These are phyloP conservation scores for Tetrapedia diversipes DNA, from an alignment of 2,888 invertebrate species.

Conservation along the genomic window DNA sequence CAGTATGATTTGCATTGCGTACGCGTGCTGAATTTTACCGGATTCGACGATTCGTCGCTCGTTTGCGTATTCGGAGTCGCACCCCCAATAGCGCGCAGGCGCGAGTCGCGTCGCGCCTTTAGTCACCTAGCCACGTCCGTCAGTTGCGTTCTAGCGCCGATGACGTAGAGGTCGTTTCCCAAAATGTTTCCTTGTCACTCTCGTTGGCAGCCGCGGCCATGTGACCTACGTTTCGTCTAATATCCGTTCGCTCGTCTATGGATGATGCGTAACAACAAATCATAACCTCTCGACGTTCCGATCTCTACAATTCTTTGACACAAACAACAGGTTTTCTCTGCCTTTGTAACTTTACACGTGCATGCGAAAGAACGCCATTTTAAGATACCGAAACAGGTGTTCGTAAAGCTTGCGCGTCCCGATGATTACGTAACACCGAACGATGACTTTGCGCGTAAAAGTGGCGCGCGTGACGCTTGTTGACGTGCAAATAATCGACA, in stretches of 20 bases:
- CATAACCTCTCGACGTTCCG: too few species aligned
- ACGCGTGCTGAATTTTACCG: conserved; percentile 70
- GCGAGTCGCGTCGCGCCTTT: conserved; percentile 56
- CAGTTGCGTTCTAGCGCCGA: conserved; percentile 70
- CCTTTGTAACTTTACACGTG: too few species aligned
- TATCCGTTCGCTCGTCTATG: neutral
- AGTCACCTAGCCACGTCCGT: conserved; percentile 42
- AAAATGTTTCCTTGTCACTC: neutral
- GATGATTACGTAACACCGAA: neutral
- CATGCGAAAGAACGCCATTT: neutral
- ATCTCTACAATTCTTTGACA: too few species aligned
- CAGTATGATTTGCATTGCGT: conserved; percentile 60
- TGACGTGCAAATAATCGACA: neutral
- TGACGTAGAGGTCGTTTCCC: conserved; percentile 53
- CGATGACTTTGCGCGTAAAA: conserved; percentile 20
- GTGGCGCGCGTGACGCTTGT: conserved; percentile 31
- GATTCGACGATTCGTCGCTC: conserved; percentile 77
- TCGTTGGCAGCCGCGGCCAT: conserved; percentile 50
- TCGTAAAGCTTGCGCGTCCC: neutral
- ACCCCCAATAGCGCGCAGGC: conserved; percentile 68
- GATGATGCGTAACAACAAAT: neutral
- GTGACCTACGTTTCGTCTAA: conserved; percentile 47
- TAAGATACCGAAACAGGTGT: too few species aligned
- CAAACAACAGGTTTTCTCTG: too few species aligned
- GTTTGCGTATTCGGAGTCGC: conserved; percentile 66